Evolutionary conservation across 2,113 vertebrate species (phyloP).

Genomic region (Indicator indicator): DNA sequence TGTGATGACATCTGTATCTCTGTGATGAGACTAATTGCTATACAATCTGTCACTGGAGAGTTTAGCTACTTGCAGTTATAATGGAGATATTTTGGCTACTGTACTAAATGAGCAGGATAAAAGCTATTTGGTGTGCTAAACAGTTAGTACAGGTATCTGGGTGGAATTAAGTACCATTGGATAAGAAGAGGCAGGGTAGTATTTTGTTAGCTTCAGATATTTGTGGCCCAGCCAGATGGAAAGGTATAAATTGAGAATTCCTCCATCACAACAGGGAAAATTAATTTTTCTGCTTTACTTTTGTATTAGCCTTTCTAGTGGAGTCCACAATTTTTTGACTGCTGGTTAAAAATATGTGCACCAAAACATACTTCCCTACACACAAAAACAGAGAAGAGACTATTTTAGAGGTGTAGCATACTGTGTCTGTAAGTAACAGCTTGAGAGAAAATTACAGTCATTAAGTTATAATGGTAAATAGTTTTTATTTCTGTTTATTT

Average conservation of each 20-base stretch:
- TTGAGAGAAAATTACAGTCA: conserved; percentile 71
- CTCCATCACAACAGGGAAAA: neutral
- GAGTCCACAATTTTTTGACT: neutral
- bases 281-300: neutral
- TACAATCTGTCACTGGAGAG: conserved; percentile 65
- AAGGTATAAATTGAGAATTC: neutral
- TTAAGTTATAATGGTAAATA: conserved; percentile 59
- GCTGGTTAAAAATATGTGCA: neutral
- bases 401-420: conserved; percentile 41
- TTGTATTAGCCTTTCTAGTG: neutral
- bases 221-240: neutral
- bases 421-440: conserved; percentile 68
- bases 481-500: conserved; percentile 72
- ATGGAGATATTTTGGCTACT: conserved; percentile 53
- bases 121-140: conserved; percentile 23
- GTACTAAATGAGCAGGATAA: conserved; percentile 15
- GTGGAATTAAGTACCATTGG: neutral
- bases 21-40: conserved; percentile 54
- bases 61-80: conserved; percentile 52
- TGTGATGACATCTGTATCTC: conserved; percentile 32
- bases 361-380: neutral
- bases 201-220: neutral
- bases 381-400: neutral
- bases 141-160: neutral
- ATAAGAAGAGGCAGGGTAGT: neutral